These are phyloP conservation scores for Chironomus tepperi DNA, from an alignment of 1,140 invertebrate genomes.

Conservation along the genomic window DNA sequence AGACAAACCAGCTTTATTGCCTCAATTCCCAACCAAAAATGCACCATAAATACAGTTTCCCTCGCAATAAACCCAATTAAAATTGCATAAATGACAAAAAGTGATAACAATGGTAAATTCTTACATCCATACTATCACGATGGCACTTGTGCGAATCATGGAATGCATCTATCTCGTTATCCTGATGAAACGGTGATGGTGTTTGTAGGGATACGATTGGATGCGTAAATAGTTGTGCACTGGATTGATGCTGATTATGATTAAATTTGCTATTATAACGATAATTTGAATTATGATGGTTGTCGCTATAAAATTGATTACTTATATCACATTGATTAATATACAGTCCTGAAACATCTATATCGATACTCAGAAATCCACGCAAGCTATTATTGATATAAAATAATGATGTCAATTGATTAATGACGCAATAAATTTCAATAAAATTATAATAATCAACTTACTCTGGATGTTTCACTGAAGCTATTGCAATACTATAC, in stretches of 20 bases:
- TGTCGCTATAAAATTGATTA: conserved; percentile 26
- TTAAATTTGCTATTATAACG: conserved; percentile 26
- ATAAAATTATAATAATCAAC: conserved; percentile 29
- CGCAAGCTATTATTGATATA: conserved; percentile 47
- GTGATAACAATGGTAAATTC: conserved; percentile 26
- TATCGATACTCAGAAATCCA: conserved; percentile 73
- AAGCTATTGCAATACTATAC: conserved; percentile 63
- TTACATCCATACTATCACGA: conserved; percentile 62
- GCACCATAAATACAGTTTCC: too few species aligned
- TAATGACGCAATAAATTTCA: not conserved
- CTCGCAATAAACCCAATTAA: too few species aligned
- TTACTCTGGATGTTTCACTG: conserved; percentile 50
- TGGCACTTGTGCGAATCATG: conserved; percentile 80
- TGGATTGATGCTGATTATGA: conserved; percentile 24
- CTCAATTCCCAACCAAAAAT: too few species aligned
- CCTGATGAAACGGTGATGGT: conserved; percentile 21
- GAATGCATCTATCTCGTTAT: conserved; percentile 54
- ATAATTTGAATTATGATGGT: conserved; percentile 20
- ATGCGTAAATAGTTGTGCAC: conserved; percentile 25
- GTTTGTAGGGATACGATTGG: not conserved
- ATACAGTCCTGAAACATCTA: conserved; percentile 71
- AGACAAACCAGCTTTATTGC: too few species aligned
- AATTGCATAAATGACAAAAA: too few species aligned
- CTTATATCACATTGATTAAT: conserved; percentile 73
- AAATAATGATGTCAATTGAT: conserved; percentile 21